Evolutionary conservation across 2,888 invertebrate genomes (phyloP).

Genomic region (Tenthredo livida): DNA sequence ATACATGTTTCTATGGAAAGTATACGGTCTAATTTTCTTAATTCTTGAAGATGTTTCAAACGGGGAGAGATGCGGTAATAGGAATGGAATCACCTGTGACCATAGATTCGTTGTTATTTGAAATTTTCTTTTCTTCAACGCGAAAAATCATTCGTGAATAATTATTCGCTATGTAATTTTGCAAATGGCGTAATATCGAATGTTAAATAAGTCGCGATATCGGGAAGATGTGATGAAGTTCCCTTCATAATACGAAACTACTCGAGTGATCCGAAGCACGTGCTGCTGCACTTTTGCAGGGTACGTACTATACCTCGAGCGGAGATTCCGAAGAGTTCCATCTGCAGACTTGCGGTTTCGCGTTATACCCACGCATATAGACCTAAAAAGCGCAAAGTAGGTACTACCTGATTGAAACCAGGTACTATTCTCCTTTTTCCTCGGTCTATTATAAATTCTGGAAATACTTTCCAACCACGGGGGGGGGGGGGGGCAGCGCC

Average conservation of each 20-base stretch:
- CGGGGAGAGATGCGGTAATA: no score
- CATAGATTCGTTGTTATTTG: no score
- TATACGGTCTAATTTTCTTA: no score
- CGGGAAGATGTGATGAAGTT: background rate
- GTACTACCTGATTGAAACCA: background rate
- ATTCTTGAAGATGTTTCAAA: no score
- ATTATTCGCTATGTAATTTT: no score
- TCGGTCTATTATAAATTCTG: background rate
- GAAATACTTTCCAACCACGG: background rate
- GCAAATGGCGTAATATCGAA: background rate
- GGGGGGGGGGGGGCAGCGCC: background rate
- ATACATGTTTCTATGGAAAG: no score
- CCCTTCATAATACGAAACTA: background rate
- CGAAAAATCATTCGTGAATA: no score
- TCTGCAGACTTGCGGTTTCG: background rate
- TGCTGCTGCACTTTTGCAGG: background rate
- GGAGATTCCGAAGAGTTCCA: background rate
- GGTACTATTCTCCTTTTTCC: background rate
- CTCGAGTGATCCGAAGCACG: background rate
- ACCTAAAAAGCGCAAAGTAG: background rate
- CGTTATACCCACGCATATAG: background rate
- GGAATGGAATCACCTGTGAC: no score
- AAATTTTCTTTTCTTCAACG: no score
- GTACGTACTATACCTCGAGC: background rate
- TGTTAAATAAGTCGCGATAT: background rate